Evolutionary conservation across 2,113 vertebrate species (phyloP), one percentile per base, ranked within the genome.

Genomic region (Nycticebus coucang): DNA sequence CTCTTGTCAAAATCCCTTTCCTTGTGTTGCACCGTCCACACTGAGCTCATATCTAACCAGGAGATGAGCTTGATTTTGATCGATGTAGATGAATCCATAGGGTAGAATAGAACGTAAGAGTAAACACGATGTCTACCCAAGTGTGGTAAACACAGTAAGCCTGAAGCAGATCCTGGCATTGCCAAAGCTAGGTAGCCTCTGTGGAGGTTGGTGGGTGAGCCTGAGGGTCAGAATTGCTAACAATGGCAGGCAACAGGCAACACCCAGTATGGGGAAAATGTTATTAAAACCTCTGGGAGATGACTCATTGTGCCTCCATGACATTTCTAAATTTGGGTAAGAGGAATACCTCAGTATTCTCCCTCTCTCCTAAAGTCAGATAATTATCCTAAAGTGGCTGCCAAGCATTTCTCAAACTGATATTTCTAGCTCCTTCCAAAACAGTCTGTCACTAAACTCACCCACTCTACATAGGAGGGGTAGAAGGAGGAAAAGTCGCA

Each of bases 341-440:
- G 96, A 97, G 97, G 97, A 95, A 96, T 97, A 97, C 97, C 96
- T 96, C 87, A 94, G 94, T 96, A 87, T 96, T 96, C 97, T 97
- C 95, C 83, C 79, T 97, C 95, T 93, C 91, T 96, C 92, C 89
- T 87, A 62, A 97, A 97, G 96, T 97, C 97, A 97, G 94, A 97
- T 98, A 98, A 97, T 98, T 94, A 93, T 92, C 93, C 91, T 96
- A 82, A 97, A 93, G 87, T 96, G 95, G 97, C 96, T 98, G 97
- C 96, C 97, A 97, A 95, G 97, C 95, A 97, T 96, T 97, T 97
- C 94, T 96, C 87, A 95, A 97, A 95, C 92, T 95, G 97, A 95
- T 97, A 97, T 97, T 96, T 97, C 97, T 96, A 97, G 97, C 96
- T 97, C 87, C 95, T 98, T 98, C 97, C 96, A 97, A 98, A 98